Evolutionary conservation across 2,113 vertebrate species (phyloP), one percentile per base, ranked within the genome.

Genomic region (Indicator maculatus): DNA sequence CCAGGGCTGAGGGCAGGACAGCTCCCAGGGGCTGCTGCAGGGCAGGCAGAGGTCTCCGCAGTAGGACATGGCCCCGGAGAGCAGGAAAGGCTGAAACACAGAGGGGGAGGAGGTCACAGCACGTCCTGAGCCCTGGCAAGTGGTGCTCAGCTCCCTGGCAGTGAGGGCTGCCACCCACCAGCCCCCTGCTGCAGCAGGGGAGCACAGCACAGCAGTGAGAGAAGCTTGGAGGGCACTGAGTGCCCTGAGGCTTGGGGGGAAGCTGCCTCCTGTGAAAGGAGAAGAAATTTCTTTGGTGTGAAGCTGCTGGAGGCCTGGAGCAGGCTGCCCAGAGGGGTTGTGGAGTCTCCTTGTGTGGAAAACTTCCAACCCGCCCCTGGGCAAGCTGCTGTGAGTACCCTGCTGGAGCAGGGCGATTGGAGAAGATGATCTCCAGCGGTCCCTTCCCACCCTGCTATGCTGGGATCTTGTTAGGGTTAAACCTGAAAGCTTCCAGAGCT

Each of bases 1-100:
- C 41, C 8, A 6, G 16, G 81, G 80, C 21, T 63, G 82, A 4
- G 71, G 71, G 14, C 66, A 83, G 17, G n/a, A 24, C 2, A n/a
- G 2, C 1, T 73, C 76, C 1, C 71, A 58, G 0, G 50, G 44
- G 60, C 1, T 31, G 67, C 60, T 9, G 55, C 5, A 66, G 3
- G 69, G 80, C 6, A 60, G 0, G 24, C 69, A 76, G 9, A 56
- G 44, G 21, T 89, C 81, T 9, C 60, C 11, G 1, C 65, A 74
- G 86, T 36, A 33, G 10, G 66, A 65, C 76, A 78, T 92, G 1
- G 2, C 30, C 30, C 36, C 8, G 36, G 36, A 36, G 36, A 36
- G 36, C 36, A 36, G 36, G 36, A 36, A 36, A 36, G 36, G 36
- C 36, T 36, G 36, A 36, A 36, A 36, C 36, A 36, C 36, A 36